phyloP scores from a whole-genome alignment of 2,888 invertebrate species.

The Amblyjoppa fuscipennis region DNA sequence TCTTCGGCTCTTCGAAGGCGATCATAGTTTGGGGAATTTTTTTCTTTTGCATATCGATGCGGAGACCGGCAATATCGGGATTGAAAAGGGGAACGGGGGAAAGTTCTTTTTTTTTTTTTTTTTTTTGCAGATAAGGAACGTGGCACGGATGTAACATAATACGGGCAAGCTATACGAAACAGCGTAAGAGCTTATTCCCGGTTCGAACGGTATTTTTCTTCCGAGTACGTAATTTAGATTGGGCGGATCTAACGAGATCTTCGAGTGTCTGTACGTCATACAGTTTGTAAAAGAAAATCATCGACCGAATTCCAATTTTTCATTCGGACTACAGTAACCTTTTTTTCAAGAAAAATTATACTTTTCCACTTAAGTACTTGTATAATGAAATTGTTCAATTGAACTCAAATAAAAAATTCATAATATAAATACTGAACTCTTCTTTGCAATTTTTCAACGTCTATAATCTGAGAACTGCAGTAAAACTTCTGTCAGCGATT shows the following conservation, averaged over 20 bases:
- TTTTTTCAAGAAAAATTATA: too few species aligned
- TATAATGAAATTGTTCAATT: too few species aligned
- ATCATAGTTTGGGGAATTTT: neutral
- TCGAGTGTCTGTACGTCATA: neutral
- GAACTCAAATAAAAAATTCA: too few species aligned
- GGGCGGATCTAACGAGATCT: neutral
- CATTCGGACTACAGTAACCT: too few species aligned
- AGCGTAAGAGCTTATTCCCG: neutral
- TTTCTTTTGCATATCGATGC: neutral
- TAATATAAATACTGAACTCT: too few species aligned
- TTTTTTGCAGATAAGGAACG: neutral
- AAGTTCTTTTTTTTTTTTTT: neutral
- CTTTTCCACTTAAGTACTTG: too few species aligned
- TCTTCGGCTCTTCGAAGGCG: neutral
- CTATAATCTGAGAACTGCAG: neutral
- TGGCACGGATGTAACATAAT: neutral
- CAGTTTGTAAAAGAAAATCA: too few species aligned
- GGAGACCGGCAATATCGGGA: neutral
- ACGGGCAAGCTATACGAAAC: neutral
- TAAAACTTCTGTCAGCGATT: constrained; percentile 34
- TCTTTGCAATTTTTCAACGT: neutral
- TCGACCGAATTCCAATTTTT: too few species aligned
- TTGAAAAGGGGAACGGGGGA: too few species aligned
- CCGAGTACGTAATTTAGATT: constrained; percentile 12
- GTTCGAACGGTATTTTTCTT: neutral